These are phyloP conservation scores for Synergus umbraculus DNA, from an alignment of 2,888 invertebrate genomes.

Conservation along the genomic window DNA sequence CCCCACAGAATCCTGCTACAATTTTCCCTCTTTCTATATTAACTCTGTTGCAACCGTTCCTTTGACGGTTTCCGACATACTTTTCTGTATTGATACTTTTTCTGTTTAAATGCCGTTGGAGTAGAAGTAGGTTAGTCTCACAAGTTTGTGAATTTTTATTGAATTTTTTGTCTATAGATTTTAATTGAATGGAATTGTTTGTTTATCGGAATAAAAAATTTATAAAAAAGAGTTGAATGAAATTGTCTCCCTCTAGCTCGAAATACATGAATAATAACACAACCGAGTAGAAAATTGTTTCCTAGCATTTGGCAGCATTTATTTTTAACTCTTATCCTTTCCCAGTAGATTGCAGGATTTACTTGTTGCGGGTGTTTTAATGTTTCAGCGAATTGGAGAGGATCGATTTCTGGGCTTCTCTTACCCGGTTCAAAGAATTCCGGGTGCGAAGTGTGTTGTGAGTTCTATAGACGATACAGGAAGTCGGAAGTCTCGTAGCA, in stretches of 20 bases:
- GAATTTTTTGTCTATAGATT: neutral
- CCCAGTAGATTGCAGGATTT: constrained; percentile 24
- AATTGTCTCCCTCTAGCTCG: neutral
- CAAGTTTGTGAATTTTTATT: neutral
- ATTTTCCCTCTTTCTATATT: neutral
- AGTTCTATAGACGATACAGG: constrained; percentile 59
- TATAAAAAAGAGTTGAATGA: neutral
- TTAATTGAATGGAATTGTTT: neutral
- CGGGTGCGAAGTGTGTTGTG: constrained; percentile 53
- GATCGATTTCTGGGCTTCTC: constrained; percentile 43
- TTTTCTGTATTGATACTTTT: neutral
- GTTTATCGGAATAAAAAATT: too few relatives aligned
- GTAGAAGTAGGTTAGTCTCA: neutral
- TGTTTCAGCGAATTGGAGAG: constrained; percentile 23
- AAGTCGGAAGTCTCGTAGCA: constrained; percentile 57
- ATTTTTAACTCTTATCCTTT: constrained; percentile 8
- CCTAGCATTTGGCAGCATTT: neutral
- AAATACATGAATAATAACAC: neutral
- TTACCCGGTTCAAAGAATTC: constrained; percentile 41
- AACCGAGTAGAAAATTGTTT: neutral
- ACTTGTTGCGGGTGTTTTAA: constrained; percentile 40
- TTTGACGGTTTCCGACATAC: neutral
- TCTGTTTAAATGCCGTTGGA: neutral
- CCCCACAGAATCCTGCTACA: neutral
- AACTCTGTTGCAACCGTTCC: neutral